Base-by-base conservation (phyloP, 2,888 invertebrate genomes). In the Trichogramma evanescens region DNA sequence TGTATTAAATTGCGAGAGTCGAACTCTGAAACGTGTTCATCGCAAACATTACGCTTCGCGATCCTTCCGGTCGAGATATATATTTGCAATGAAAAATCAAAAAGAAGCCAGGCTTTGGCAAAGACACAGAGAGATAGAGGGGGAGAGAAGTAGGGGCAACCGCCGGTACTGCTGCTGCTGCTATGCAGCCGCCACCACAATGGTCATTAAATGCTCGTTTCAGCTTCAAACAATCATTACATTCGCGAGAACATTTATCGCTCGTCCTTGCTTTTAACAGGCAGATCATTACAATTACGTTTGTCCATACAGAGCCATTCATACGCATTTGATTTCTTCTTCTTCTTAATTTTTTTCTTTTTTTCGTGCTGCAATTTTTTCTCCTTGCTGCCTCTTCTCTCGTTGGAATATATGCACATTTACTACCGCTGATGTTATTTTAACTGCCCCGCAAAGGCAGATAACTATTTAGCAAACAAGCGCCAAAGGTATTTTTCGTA, bases 151-250 rank as follows among this genome's bases (percentile, higher is more conserved):
- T 26, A 53, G 39, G 42, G 41, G 6, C 4, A 13, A 41, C 4
- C 45, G 10, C 40, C 45, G 6, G 26, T 26, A 26, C 26, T 26
- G 26, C 26, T 26, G 26, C 26, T 26, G 26, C 26, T 26, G 26
- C 26, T 42, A 38, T 38, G 10, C 26, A 40, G 40, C 40, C 38
- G 46, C 48, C 39, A 42, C 1, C 52, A 52, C 59, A 42, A 58
- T 59, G 61, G 63, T 64, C 64, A 68, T 68, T 68, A 66, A 67
- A 66, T 61, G 65, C 64, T 66, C 67, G 64, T 67, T 68, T 57
- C 66, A 62, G 58, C 64, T 26, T 26, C 64, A 65, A 67, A 68
- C 67, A 66, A 65, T 67, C 64, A 63, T 65, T 62, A 63, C 61
- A 61, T 63, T 51, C 64, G 54, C 51, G 63, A 63, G 58, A 44